Evolutionary conservation across 2,797 vertebrate genomes (phyloP).

Genomic region (Dryobates pubescens): DNA sequence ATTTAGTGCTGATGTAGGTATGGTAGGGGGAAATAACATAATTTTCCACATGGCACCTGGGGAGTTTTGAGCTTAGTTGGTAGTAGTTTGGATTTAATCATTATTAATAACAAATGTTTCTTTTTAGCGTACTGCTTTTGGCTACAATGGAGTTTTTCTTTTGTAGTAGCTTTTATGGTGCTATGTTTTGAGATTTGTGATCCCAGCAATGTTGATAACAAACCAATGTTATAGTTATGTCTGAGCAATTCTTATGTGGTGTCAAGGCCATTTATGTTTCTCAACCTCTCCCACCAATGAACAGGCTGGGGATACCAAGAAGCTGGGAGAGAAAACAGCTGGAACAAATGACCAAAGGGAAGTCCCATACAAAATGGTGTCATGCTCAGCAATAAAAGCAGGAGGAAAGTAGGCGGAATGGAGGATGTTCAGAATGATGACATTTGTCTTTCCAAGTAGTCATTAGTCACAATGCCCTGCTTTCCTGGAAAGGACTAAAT

Average conservation of each 20-base stretch:
- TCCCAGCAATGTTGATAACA: not conserved
- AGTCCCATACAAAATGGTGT: not conserved
- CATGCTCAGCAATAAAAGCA: not conserved
- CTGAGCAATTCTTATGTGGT: not conserved
- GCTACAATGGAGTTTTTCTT: not conserved
- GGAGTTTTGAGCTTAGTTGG: not conserved
- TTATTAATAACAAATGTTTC: not conserved
- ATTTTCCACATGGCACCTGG: not conserved
- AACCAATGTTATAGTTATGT: not conserved
- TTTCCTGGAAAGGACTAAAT: not conserved
- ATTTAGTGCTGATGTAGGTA: not conserved
- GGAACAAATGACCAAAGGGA: not conserved
- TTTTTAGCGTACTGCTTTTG: not conserved
- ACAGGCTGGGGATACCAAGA: rapidly evolving
- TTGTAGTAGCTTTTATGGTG: not conserved
- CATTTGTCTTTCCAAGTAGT: not conserved
- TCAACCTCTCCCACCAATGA: not conserved
- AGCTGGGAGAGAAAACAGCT: rapidly evolving
- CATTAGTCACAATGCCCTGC: rapidly evolving
- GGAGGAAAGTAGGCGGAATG: not conserved
- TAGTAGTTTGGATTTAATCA: not conserved
- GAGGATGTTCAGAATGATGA: not conserved
- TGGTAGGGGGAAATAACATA: not conserved
- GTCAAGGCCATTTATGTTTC: not conserved
- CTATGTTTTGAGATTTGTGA: not conserved